Evolutionary conservation across 2,113 vertebrate genomes (phyloP).

Genomic region (Gambusia holbrooki): DNA sequence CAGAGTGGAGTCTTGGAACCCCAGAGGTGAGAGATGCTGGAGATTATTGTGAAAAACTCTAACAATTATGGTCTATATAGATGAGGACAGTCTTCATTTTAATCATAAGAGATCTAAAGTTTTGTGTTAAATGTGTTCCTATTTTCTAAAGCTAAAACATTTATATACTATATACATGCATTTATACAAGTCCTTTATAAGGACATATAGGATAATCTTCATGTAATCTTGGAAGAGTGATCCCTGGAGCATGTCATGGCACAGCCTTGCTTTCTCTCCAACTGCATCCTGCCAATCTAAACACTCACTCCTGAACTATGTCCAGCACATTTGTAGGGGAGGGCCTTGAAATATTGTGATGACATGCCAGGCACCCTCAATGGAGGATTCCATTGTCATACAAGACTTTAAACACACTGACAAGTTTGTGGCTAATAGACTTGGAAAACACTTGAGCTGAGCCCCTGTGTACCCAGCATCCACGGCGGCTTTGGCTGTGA

Average conservation of each 20-base stretch:
- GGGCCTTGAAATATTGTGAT: constrained; percentile 50
- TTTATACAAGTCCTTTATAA: background rate
- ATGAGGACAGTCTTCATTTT: too few relatives aligned
- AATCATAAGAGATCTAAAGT: background rate
- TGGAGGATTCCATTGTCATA: constrained; percentile 34
- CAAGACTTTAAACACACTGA: constrained; percentile 65
- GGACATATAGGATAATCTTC: constrained; percentile 10
- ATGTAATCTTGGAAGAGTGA: constrained; percentile 13
- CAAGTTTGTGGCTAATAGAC: constrained; percentile 43
- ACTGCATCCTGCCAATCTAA: constrained; percentile 54
- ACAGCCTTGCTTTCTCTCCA: constrained; percentile 32
- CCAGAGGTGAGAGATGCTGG: too few relatives aligned
- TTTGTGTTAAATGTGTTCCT: background rate
- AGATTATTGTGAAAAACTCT: too few relatives aligned
- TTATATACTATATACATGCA: too few relatives aligned
- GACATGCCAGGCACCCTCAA: constrained; percentile 35
- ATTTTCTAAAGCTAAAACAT: too few relatives aligned
- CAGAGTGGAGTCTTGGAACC: too few relatives aligned
- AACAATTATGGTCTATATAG: too few relatives aligned
- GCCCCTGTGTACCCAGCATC: constrained; percentile 28
- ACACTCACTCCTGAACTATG: constrained; percentile 63
- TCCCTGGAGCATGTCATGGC: constrained; percentile 27
- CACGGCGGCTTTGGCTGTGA: constrained; percentile 28
- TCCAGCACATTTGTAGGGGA: constrained; percentile 48
- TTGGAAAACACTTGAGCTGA: constrained; percentile 49